Base-by-base conservation (phyloP, 2,113 vertebrate species). In the Myanophis thanlyinensis region DNA sequence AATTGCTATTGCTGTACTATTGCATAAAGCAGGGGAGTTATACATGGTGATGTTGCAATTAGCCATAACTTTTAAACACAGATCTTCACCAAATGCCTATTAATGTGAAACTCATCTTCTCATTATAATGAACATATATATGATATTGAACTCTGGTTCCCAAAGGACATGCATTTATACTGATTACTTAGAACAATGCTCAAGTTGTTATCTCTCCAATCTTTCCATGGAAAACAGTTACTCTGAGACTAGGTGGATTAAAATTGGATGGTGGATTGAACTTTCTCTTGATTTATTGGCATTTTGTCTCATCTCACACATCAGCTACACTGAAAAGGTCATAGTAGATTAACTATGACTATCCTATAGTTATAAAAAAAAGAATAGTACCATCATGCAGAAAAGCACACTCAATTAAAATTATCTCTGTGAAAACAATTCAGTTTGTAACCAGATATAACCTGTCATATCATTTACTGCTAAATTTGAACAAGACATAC, bases 371-470 rank as follows among this genome's bases (percentile, higher is more conserved):
- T 67, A 40, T 80, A 88, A 88, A 92, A 53, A 53, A 59, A 62
- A 18, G 56, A 87, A 52, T 88, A 44, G 27, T 27, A 67, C 40
- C 2, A 48, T 47, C 35, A 13, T 73, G 46, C 9, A 85, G 20
- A 30, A 59, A 92, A n/a, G 46, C 46, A 49, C 51, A 85, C 46
- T 22, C 46, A 49, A 59, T n/a, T 85, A 85, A 59, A 92, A 53
- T 56, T 35, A 20, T 48, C n/a, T 89, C 89, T 85, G 67, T 56
- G 87, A 85, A 80, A 92, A 73, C 67, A 89, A 89, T 89, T 54
- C 54, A 22, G 25, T 89, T 89, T 92, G 44, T 85, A 85, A 11
- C 9, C 51, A 48, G 91, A 56, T 85, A 56, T 89, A 54, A 56
- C 52, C 40, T 89, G 51, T 56, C 87, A 89, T 25, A 48, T 86